Conservation (phyloP, 2,888 invertebrate genomes). For the Aplocera efformata region DNA sequence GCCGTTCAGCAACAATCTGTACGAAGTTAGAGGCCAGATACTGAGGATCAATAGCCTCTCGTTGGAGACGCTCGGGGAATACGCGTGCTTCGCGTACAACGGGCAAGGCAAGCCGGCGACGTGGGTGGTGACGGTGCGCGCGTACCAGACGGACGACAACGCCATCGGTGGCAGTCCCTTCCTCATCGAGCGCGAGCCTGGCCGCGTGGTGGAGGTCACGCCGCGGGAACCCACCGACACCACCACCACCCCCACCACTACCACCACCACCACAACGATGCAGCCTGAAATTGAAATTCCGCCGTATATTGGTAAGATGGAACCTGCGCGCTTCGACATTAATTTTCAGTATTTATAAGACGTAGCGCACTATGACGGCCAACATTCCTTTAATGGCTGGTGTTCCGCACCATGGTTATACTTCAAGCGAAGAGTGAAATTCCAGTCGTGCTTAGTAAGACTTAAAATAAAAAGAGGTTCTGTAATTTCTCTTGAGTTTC, state of each 20-base stretch:
- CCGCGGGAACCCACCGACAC: slow-evolving; percentile 8
- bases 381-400: too few relatives aligned
- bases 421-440: too few relatives aligned
- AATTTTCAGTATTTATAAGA: too few relatives aligned
- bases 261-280: slow-evolving; percentile 33
- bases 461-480: too few relatives aligned
- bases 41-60: slow-evolving; percentile 87
- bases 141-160: slow-evolving; percentile 84
- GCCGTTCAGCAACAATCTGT: slow-evolving; percentile 84
- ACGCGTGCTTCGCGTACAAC: slow-evolving; percentile 95
- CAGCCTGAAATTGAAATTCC: slow-evolving; percentile 39
- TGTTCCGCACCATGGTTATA: too few relatives aligned
- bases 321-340: slow-evolving; percentile 11
- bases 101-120: slow-evolving; percentile 88
- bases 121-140: slow-evolving; percentile 87
- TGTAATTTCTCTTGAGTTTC: too few relatives aligned
- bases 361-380: too few relatives aligned
- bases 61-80: slow-evolving; percentile 88
- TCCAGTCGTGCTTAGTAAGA: too few relatives aligned
- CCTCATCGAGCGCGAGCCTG: slow-evolving; percentile 40
- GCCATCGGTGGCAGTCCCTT: slow-evolving; percentile 37
- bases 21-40: slow-evolving; percentile 87
- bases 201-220: slow-evolving; percentile 15
- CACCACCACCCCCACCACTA: slow-evolving; percentile 28
- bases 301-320: slow-evolving; percentile 60